Percentiles rank a stretch among this genome's conserved stretches.
Evolutionary conservation across 2,113 vertebrate genomes (phyloP).

Genomic region (Meles meles): DNA sequence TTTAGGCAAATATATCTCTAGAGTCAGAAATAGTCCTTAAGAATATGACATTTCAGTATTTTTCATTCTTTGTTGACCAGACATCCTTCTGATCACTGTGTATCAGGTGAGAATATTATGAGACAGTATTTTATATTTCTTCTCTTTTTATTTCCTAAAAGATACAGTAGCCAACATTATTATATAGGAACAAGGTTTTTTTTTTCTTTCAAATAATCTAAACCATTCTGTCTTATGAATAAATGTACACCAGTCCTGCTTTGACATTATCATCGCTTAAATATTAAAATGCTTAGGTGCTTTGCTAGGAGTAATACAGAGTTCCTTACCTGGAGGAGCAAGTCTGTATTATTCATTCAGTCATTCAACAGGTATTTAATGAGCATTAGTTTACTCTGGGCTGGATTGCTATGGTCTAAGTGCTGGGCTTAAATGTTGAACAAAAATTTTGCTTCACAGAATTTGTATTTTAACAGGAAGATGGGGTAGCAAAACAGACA

Average conservation of each 20-base stretch:
- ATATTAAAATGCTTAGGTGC: background rate
- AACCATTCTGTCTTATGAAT: slow-evolving; percentile 10
- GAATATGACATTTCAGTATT: background rate
- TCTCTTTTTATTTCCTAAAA: background rate
- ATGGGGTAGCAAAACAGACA: background rate
- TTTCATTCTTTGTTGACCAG: background rate
- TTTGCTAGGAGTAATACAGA: background rate
- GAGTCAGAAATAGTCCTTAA: background rate
- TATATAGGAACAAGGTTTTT: background rate
- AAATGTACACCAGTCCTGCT: background rate
- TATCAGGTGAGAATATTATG: background rate
- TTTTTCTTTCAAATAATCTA: background rate
- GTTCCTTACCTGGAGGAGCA: background rate
- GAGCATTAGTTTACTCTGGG: background rate
- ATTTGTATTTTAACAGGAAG: background rate
- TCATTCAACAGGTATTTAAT: background rate
- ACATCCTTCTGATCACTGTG: background rate
- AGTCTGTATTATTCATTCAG: slow-evolving; percentile 4
- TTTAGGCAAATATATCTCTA: background rate
- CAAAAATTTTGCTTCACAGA: background rate
- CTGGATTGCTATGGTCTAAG: background rate
- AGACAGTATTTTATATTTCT: background rate
- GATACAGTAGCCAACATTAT: background rate
- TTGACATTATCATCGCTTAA: background rate
- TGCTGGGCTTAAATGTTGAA: background rate